Evolutionary conservation across 1,140 invertebrate species (phyloP).

Genomic region (Trachymyrmex septentrionalis): DNA sequence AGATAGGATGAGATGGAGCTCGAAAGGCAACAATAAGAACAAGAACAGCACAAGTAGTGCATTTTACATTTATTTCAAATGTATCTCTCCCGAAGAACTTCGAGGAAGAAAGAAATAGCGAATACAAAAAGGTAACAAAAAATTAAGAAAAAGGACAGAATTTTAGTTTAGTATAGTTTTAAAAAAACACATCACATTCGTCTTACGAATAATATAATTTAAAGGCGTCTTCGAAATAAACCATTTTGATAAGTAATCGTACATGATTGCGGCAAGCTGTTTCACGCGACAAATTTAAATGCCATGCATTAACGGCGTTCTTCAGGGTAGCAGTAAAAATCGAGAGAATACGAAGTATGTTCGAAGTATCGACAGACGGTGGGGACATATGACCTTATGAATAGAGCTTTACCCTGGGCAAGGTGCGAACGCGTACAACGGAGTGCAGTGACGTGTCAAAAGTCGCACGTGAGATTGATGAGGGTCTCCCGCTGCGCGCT

Average conservation of each 20-base stretch:
- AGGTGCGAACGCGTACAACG: slow-evolving; percentile 39
- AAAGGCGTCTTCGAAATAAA: background rate
- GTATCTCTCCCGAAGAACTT: background rate
- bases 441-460: slow-evolving; percentile 75
- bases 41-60: slow-evolving; percentile 22
- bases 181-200: background rate
- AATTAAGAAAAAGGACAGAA: background rate
- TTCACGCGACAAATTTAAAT: background rate
- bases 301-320: background rate
- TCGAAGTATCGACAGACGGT: slow-evolving; percentile 40
- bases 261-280: background rate
- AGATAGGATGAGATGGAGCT: slow-evolving; percentile 44
- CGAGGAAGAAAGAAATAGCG: slow-evolving; percentile 2
- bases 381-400: slow-evolving; percentile 28
- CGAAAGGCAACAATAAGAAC: slow-evolving; percentile 48
- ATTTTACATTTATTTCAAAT: slow-evolving; percentile 23
- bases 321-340: slow-evolving; percentile 9
- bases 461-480: slow-evolving; percentile 75
- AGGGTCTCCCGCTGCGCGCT: slow-evolving; percentile 47
- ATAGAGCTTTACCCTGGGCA: slow-evolving; percentile 29
- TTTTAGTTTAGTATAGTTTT: background rate
- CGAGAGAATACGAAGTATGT: background rate
- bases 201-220: background rate
- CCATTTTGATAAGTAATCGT: background rate
- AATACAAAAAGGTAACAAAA: background rate